Evolutionary conservation across 2,113 vertebrate species (phyloP).

Genomic region (Coracopsis vasa): DNA sequence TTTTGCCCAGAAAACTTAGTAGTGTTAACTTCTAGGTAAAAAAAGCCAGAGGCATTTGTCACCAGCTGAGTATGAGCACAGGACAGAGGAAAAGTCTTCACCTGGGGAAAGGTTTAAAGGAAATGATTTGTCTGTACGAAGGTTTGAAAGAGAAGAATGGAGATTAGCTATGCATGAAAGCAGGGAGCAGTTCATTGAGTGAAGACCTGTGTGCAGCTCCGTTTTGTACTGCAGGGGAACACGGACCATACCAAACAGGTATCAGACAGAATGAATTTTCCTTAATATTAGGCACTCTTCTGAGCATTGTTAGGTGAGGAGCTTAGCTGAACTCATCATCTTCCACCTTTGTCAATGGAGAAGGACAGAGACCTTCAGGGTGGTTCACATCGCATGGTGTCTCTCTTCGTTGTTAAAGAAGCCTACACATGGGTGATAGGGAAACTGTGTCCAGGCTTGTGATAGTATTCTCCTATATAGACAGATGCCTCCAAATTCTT

Average conservation of each 20-base stretch:
- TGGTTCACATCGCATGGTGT: background rate
- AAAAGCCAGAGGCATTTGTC: background rate
- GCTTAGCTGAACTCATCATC: background rate
- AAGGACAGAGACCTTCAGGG: background rate
- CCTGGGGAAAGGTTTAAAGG: background rate
- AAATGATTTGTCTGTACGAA: background rate
- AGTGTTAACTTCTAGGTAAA: background rate
- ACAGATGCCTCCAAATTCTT: background rate
- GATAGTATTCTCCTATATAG: background rate
- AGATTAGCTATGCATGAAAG: background rate
- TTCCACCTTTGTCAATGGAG: background rate
- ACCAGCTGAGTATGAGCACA: background rate
- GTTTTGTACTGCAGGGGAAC: background rate
- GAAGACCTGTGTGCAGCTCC: background rate
- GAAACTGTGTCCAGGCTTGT: background rate
- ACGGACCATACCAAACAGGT: background rate
- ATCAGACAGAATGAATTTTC: background rate
- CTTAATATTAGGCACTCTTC: background rate
- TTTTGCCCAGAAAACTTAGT: background rate
- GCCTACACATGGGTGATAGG: background rate
- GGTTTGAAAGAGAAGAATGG: background rate
- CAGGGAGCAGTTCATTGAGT: background rate
- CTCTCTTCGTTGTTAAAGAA: background rate
- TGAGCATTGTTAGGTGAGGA: background rate
- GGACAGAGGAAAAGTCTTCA: background rate